These are phyloP conservation scores for Semotilus atromaculatus DNA, from an alignment of 2,797 vertebrate species.

Conservation along the genomic window DNA sequence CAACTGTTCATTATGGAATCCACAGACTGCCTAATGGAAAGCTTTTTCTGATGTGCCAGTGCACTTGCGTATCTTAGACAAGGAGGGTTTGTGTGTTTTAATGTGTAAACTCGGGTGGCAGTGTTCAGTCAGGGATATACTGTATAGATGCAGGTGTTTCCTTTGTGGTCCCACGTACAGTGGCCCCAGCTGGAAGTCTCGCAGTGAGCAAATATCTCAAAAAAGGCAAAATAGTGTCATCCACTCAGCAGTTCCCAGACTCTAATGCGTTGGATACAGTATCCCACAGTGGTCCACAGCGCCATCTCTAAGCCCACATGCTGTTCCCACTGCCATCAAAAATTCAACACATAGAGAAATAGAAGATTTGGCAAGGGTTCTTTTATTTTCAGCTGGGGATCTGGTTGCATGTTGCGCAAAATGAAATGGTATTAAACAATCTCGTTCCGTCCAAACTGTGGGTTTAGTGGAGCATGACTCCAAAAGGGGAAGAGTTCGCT, in stretches of 20 bases:
- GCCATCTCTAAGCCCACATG: constrained; percentile 9
- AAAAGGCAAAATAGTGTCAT: constrained; percentile 53
- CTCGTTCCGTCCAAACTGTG: neutral
- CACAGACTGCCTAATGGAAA: neutral
- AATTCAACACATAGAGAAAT: neutral
- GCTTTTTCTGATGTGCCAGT: neutral
- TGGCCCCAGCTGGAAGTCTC: constrained; percentile 62
- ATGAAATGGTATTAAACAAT: neutral
- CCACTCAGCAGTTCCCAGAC: constrained; percentile 28
- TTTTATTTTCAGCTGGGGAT: constrained; percentile 3
- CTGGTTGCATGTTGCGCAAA: constrained; percentile 12
- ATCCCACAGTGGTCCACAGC: constrained; percentile 20
- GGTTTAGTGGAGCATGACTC: constrained; percentile 1
- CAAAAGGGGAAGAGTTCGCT: neutral
- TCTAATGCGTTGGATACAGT: neutral
- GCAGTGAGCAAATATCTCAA: constrained; percentile 71
- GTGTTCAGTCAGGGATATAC: constrained; percentile 41
- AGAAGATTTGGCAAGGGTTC: neutral
- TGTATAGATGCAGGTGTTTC: constrained; percentile 74
- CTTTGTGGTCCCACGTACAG: constrained; percentile 69
- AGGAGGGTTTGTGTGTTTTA: neutral
- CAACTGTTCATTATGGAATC: neutral
- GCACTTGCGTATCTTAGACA: neutral
- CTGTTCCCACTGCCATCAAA: constrained; percentile 13
- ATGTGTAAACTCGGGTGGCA: neutral